Percentiles rank a stretch among this genome's conserved stretches.
Conservation (phyloP, 2,797 vertebrate species). For the Lagothrix lagotricha region DNA sequence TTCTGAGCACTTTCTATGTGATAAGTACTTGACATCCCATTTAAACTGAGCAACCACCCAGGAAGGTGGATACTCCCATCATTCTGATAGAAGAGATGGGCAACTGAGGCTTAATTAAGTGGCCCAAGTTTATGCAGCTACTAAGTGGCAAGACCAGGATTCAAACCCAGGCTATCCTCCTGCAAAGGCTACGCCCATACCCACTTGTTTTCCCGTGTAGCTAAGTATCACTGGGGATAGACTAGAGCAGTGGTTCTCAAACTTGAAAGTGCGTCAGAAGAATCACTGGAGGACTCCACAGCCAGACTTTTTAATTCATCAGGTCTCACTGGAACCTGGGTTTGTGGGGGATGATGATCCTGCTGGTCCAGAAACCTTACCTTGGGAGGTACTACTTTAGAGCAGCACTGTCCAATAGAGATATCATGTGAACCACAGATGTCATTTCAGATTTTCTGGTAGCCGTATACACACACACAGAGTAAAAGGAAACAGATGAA, state of each 20-base stretch:
- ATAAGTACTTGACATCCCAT: neutral
- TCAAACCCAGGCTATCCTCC: neutral
- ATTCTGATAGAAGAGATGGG: neutral
- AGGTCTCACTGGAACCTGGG: neutral
- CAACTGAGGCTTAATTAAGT: neutral
- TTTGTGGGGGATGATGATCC: neutral
- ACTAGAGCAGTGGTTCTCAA: neutral
- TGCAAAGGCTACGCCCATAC: neutral
- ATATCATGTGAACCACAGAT: neutral
- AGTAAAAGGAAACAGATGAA: neutral
- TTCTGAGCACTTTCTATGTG: neutral
- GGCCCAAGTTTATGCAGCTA: neutral
- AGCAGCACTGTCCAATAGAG: neutral
- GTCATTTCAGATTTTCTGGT: neutral
- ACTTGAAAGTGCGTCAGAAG: neutral
- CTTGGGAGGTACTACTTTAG: neutral
- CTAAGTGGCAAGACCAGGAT: neutral
- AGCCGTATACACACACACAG: neutral
- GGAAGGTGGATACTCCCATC: neutral
- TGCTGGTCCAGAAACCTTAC: neutral
- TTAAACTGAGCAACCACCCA: neutral
- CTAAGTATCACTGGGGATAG: neutral
- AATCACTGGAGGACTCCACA: neutral
- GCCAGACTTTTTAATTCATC: neutral
- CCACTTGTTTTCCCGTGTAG: neutral